Evolutionary conservation across 2,888 invertebrate genomes (phyloP).

Genomic region (Hirtodrosophila cameraria): DNA sequence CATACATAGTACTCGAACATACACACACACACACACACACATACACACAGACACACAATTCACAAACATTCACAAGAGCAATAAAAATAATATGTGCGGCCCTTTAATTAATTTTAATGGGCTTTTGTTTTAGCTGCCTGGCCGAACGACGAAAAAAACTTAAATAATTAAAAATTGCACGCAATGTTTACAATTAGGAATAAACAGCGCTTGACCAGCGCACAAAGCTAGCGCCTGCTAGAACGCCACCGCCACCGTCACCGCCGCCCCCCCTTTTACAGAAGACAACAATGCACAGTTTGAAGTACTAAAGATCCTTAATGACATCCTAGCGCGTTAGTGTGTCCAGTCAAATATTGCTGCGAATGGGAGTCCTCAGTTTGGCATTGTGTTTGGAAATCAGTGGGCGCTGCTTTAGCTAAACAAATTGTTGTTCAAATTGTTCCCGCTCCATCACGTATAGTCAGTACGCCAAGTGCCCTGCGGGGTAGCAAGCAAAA

Average conservation of each 20-base stretch:
- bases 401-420: conserved; percentile 73
- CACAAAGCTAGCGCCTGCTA: too few species aligned
- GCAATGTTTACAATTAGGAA: conserved; percentile 81
- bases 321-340: conserved; percentile 8
- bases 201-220: conserved; percentile 63
- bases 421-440: conserved; percentile 84
- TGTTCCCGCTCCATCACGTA: conserved; percentile 90
- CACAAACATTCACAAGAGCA: conserved; percentile 53
- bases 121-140: conserved; percentile 63
- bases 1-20: too few species aligned
- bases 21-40: conserved; percentile 36
- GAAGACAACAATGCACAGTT: not conserved
- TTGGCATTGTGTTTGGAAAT: conserved; percentile 72
- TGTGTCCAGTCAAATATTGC: conserved; percentile 24
- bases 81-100: conserved; percentile 71
- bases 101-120: conserved; percentile 80
- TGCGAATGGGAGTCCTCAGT: conserved; percentile 69
- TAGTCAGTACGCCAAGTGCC: conserved; percentile 96
- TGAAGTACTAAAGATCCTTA: conserved; percentile 14
- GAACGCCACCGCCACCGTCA: too few species aligned
- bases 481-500: conserved; percentile 84
- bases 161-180: conserved; percentile 83
- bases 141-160: conserved; percentile 69
- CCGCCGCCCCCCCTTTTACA: too few species aligned
- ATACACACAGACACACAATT: conserved; percentile 8